A percentile compares a stretch with the other conserved stretches of the same genome.
These are phyloP conservation scores for Syrphus vitripennis DNA, from an alignment of 2,888 invertebrate genomes.

Conservation along the genomic window DNA sequence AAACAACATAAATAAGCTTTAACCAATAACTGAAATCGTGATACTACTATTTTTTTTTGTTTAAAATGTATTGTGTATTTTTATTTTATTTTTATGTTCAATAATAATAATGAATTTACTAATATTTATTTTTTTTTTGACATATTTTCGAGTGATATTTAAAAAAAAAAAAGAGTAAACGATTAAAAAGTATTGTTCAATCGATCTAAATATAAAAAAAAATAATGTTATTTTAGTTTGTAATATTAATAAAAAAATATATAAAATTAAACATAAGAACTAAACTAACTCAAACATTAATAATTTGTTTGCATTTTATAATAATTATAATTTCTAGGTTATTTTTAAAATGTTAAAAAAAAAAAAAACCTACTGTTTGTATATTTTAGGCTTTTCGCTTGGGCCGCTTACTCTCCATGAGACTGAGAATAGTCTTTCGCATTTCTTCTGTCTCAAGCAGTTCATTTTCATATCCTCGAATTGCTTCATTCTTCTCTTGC, in stretches of 20 bases:
- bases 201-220: too few relatives aligned
- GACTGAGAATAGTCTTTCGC: constrained; percentile 79
- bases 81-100: constrained; percentile 16
- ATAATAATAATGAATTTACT: constrained; percentile 58
- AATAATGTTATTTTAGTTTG: constrained; percentile 51
- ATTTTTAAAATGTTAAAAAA: neutral
- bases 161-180: neutral
- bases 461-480: constrained; percentile 78
- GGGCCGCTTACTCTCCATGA: constrained; percentile 80
- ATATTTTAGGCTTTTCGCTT: constrained; percentile 75
- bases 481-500: constrained; percentile 79
- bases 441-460: constrained; percentile 79
- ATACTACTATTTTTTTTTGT: constrained; percentile 49
- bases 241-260: constrained; percentile 23
- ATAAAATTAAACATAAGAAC: constrained; percentile 55
- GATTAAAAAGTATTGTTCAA: constrained; percentile 14
- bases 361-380: neutral
- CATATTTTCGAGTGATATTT: constrained; percentile 35
- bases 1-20: constrained; percentile 61
- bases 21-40: constrained; percentile 60
- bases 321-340: neutral
- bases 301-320: neutral
- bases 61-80: constrained; percentile 60
- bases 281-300: constrained; percentile 43
- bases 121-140: constrained; percentile 66